These are phyloP conservation scores for Apis laboriosa DNA, from an alignment of 1,140 invertebrate genomes.

Conservation along the genomic window DNA sequence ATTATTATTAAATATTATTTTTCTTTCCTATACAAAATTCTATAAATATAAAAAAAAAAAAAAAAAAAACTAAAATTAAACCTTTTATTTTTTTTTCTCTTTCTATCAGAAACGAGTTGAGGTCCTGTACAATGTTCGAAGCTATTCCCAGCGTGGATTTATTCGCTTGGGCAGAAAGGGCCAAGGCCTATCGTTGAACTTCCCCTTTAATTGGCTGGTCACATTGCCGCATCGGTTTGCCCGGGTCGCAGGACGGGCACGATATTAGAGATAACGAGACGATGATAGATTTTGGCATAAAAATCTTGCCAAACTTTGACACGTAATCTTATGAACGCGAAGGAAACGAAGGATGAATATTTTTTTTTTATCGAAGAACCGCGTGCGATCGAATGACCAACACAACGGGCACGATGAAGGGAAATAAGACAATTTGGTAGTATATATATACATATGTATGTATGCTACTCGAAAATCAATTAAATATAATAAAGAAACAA, in stretches of 20 bases:
- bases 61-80: too few relatives aligned
- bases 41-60: too few relatives aligned
- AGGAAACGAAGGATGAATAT: background rate
- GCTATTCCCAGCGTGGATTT: conserved; percentile 77
- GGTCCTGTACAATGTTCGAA: conserved; percentile 72
- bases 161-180: conserved; percentile 77
- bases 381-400: background rate
- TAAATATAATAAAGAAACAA: background rate
- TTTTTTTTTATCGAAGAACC: background rate
- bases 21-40: too few relatives aligned
- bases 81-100: background rate
- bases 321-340: background rate
- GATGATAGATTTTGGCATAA: background rate
- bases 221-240: conserved; percentile 67
- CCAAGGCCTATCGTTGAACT: conserved; percentile 78
- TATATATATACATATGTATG: background rate
- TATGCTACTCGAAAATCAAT: background rate
- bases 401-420: conserved; percentile 17
- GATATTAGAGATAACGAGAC: background rate
- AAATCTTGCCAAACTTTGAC: background rate
- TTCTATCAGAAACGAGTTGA: conserved; percentile 73
- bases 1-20: too few relatives aligned
- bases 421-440: conserved; percentile 12
- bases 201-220: conserved; percentile 74
- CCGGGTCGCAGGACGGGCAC: conserved; percentile 41